A percentile compares a stretch with the other conserved stretches of the same genome.
Evolutionary conservation across 2,113 vertebrate species (phyloP).

Genomic region (Oreochromis aureus): DNA sequence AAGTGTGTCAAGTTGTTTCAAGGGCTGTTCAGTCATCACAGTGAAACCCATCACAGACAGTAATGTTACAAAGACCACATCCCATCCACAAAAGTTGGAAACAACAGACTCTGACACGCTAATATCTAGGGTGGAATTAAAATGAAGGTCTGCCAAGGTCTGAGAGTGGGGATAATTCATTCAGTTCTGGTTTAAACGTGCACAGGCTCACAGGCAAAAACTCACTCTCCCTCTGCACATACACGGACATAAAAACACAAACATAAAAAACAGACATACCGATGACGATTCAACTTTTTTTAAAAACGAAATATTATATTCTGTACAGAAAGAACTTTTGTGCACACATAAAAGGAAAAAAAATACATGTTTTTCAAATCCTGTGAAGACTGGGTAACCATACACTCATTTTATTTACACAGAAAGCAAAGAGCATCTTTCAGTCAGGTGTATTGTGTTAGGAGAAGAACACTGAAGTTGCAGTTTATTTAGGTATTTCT

Average conservation of each 20-base stretch:
- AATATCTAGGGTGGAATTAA: slow-evolving; percentile 35
- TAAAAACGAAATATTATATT: neutral
- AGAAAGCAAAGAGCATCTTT: neutral
- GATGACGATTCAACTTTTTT: neutral
- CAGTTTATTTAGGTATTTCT: neutral
- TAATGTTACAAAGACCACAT: neutral
- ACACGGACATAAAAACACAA: neutral
- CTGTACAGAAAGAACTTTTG: neutral
- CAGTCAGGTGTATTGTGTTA: slow-evolving; percentile 14
- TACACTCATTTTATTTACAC: slow-evolving; percentile 3
- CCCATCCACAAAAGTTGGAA: slow-evolving; percentile 20
- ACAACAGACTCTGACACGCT: slow-evolving; percentile 28
- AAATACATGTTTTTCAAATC: neutral
- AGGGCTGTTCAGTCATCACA: slow-evolving; percentile 23
- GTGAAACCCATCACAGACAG: neutral
- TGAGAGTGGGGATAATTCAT: slow-evolving; percentile 40
- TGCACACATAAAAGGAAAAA: neutral
- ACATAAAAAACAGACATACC: neutral
- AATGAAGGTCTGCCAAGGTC: slow-evolving; percentile 22
- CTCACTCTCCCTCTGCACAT: neutral
- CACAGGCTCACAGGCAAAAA: neutral
- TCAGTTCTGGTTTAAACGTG: neutral
- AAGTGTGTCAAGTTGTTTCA: slow-evolving; percentile 14
- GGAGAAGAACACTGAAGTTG: neutral
- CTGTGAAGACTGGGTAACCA: neutral